Evolutionary conservation across 2,888 invertebrate genomes (phyloP), one percentile per base, ranked within the genome.

Genomic region (Zhengitettix transpicula): DNA sequence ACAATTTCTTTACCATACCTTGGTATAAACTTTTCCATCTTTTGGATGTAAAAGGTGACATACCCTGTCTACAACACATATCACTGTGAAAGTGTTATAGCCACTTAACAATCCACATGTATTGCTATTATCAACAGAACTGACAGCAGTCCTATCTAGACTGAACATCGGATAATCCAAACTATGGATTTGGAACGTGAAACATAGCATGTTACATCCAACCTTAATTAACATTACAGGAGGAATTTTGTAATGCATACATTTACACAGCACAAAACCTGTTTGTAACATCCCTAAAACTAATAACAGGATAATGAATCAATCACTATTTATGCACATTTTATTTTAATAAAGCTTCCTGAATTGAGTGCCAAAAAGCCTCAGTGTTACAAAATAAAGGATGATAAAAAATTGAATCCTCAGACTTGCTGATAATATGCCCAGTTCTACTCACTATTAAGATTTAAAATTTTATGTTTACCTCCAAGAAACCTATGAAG

Each of bases 321-420:
- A 58, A 61, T 61, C 55, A 54, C 63, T 61, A 63, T 52, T 60
- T 52, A 61, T 52, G 61, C 52, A 63, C 54, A 58, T 60, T 54
- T 56, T 58, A 58, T 42, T 58, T 60, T 60, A 47, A 58, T 56
- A 58, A 60, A 54, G 58, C 60, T 60, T 58, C 58, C 52, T 63
- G 56, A 63, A 60, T 57, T 60, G 58, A 60, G 60, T 60, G 59
- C 58, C 60, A 57, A 61, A 62, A 63, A 63, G 61, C 63, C 59
- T 60, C 60, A 57, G 52, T 63, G 60, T 58, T 58, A 55, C 61
- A 61, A 61, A 53, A 61, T 60, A 58, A 61, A 42, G 28, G 41
- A 57, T 58, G 51, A 16, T 59, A 59, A 54, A 59, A 59, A 59
- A 54, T 15, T 59, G 53, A 61, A 54, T 47, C 56, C 42, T 61